Conservation (phyloP, 2,888 invertebrate genomes). For the Drosophila percnosoma region DNA sequence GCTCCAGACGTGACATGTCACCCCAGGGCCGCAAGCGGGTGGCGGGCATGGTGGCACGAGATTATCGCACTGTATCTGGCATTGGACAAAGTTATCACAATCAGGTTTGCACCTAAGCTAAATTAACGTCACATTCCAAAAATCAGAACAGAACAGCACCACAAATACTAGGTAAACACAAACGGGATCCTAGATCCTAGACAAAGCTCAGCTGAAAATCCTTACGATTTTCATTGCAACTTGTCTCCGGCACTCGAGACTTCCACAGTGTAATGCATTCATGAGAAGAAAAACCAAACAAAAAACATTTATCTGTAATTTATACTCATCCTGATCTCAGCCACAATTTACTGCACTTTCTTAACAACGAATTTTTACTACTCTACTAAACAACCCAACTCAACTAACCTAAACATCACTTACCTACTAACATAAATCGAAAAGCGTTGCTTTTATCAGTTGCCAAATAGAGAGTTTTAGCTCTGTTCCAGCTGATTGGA, state of each 20-base stretch:
- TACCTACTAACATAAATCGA: conserved; percentile 12
- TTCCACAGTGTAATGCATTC: not conserved
- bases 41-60: conserved; percentile 88
- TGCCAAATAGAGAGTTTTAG: conserved; percentile 13
- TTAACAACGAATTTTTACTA: conserved; percentile 31
- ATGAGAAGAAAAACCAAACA: not conserved
- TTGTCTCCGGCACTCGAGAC: not conserved
- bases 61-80: conserved; percentile 85
- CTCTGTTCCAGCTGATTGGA: conserved; percentile 44
- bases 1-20: conserved; percentile 93
- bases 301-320: not conserved
- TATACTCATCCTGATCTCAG: conserved; percentile 21
- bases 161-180: conserved; percentile 34
- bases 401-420: conserved; percentile 29
- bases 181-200: not conserved
- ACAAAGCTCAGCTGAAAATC: conserved; percentile 1
- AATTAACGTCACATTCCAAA: conserved; percentile 60
- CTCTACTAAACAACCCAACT: conserved; percentile 37
- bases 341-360: conserved; percentile 56
- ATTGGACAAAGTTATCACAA: conserved; percentile 85
- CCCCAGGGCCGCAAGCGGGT: conserved; percentile 90
- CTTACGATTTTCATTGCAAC: not conserved
- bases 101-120: conserved; percentile 83
- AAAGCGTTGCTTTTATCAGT: conserved; percentile 43
- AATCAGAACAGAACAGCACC: conserved; percentile 50